Percentiles rank a stretch among this genome's conserved stretches.
These are phyloP conservation scores for Hippocampus zosterae DNA, from an alignment of 2,113 vertebrate genomes.

Conservation along the genomic window DNA sequence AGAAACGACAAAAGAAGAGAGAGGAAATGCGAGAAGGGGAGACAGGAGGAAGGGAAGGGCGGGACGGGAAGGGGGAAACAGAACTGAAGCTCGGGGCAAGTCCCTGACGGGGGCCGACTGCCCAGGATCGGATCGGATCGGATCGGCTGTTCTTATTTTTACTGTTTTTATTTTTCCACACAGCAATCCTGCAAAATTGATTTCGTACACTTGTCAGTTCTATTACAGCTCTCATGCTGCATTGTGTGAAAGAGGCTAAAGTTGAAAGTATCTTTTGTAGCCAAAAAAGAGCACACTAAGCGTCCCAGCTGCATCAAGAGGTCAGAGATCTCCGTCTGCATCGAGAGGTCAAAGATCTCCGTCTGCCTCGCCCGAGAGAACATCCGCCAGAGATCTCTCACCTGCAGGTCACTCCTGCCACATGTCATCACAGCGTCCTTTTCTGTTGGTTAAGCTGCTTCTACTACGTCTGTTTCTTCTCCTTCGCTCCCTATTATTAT, in stretches of 20 bases:
- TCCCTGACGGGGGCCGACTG: too few relatives aligned
- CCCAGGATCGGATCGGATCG: too few relatives aligned
- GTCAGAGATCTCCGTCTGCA: conserved; percentile 38
- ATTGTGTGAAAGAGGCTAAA: background rate
- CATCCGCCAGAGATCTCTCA: conserved; percentile 38
- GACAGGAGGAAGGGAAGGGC: too few relatives aligned
- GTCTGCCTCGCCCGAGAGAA: conserved; percentile 55
- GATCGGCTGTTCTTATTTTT: background rate
- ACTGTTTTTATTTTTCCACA: background rate
- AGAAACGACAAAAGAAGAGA: too few relatives aligned
- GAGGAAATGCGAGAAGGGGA: too few relatives aligned
- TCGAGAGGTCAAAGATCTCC: conserved; percentile 34
- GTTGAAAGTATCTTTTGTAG: conserved; percentile 38
- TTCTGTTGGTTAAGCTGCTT: background rate
- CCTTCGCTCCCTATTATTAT: background rate
- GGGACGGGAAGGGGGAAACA: too few relatives aligned
- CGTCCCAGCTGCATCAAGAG: conserved; percentile 33
- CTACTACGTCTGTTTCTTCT: background rate
- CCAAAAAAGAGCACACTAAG: conserved; percentile 53
- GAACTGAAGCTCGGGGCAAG: too few relatives aligned
- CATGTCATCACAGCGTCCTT: background rate
- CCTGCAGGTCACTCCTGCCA: conserved; percentile 47
- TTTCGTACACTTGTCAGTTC: too few relatives aligned
- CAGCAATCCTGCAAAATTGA: background rate
- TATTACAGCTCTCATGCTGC: background rate